phyloP scores from a whole-genome alignment of 2,113 vertebrate species.

The Pelvicachromis taeniatus region DNA sequence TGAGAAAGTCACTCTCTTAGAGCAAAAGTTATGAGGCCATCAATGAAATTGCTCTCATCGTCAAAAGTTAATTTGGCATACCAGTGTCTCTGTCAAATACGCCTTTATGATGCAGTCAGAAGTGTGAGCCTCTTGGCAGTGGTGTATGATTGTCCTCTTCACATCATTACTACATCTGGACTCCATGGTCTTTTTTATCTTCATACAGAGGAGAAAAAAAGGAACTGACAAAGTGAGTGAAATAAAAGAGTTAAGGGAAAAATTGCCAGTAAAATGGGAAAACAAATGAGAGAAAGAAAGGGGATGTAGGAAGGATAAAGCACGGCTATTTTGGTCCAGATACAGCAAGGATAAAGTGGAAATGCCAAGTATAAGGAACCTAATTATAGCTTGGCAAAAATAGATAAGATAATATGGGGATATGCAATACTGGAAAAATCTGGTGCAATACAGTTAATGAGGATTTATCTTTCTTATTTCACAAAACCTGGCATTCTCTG shows the following conservation, averaged over 20 bases:
- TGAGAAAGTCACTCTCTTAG: background rate
- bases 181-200: background rate
- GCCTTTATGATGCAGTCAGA: conserved; percentile 1
- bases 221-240: background rate
- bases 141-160: background rate
- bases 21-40: background rate
- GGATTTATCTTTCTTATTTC: background rate
- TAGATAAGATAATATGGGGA: background rate
- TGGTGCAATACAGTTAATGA: background rate
- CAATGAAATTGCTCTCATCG: conserved; percentile 11
- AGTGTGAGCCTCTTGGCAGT: background rate
- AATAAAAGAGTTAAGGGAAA: background rate
- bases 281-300: background rate
- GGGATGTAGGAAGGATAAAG: background rate
- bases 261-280: background rate
- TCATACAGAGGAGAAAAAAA: background rate
- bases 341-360: background rate
- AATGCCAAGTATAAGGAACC: background rate
- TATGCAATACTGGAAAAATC: background rate
- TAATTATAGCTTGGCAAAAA: background rate
- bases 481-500: background rate
- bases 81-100: background rate
- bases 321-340: background rate
- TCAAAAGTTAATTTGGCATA: conserved; percentile 22
- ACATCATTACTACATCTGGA: background rate